Conservation (phyloP, 1,140 invertebrate genomes). For the Marisa cornuarietis region DNA sequence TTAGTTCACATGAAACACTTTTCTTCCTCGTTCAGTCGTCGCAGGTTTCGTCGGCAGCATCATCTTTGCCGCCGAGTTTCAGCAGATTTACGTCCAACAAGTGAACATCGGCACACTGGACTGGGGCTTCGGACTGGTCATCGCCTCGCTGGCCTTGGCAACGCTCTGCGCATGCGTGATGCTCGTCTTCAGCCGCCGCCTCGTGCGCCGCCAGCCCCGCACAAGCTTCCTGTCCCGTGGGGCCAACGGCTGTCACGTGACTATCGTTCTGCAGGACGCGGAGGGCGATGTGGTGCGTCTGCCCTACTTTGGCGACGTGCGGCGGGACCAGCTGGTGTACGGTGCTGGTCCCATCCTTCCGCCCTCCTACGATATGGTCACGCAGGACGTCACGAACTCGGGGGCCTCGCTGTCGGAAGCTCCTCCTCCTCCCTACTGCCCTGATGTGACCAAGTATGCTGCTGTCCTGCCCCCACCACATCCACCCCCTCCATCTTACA, state of each 20-base stretch:
- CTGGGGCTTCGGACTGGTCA: constrained; percentile 13
- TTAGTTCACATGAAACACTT: background rate
- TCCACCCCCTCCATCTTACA: background rate
- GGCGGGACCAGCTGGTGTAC: background rate
- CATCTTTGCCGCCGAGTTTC: constrained; percentile 11
- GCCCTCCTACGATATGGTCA: constrained; percentile 13
- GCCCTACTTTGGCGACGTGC: constrained; percentile 15
- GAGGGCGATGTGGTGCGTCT: background rate
- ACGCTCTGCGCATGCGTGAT: constrained; percentile 5
- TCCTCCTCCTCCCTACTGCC: background rate
- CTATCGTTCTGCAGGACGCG: background rate
- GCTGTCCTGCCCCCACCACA: background rate
- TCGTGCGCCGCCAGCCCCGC: background rate
- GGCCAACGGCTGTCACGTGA: background rate
- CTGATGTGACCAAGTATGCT: background rate
- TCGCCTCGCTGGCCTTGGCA: background rate
- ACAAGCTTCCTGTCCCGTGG: background rate
- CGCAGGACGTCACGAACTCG: background rate
- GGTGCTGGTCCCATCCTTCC: background rate
- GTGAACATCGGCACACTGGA: constrained; percentile 2
- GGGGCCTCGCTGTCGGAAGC: background rate
- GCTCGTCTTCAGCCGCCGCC: background rate
- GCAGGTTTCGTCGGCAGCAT: background rate
- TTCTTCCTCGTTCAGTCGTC: background rate
- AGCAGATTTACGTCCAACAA: background rate